A percentile compares a stretch with the other conserved stretches of the same genome.
Evolutionary conservation across 1,140 invertebrate genomes (phyloP).

Genomic region (Melanaphis sacchari): DNA sequence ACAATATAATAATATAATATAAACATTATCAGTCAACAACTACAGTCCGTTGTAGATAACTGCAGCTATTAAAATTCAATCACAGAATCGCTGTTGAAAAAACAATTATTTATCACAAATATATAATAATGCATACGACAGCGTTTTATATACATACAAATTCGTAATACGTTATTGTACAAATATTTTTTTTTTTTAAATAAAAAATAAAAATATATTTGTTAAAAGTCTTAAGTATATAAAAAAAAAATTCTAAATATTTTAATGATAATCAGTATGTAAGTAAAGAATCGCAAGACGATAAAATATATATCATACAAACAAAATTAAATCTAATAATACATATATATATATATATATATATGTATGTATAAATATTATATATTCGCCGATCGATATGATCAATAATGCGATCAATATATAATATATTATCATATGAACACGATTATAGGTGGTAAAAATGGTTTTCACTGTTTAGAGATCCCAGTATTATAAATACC

Average conservation of each 20-base stretch:
- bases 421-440: constrained; percentile 33
- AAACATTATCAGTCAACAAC: not conserved
- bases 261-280: not conserved
- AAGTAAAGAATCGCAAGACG: not conserved
- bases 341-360: constrained; percentile 9
- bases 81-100: constrained; percentile 56
- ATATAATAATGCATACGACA: constrained; percentile 15
- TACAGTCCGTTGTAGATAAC: not conserved
- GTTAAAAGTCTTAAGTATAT: not conserved
- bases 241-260: not conserved
- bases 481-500: constrained; percentile 18
- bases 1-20: constrained; percentile 32
- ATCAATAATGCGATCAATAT: not conserved
- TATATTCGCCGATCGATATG: not conserved
- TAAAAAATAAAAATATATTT: constrained; percentile 12
- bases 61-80: constrained; percentile 17
- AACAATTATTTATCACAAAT: constrained; percentile 46
- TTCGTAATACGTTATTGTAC: constrained; percentile 30
- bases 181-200: not conserved
- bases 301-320: constrained; percentile 12
- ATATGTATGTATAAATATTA: not conserved
- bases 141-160: constrained; percentile 30
- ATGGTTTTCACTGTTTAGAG: constrained; percentile 35
- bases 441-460: constrained; percentile 42
- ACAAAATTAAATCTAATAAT: not conserved